A percentile compares a stretch with the other conserved stretches of the same genome.
phyloP scores from a whole-genome alignment of 2,888 invertebrate genomes.

The Heliconius charithonia region DNA sequence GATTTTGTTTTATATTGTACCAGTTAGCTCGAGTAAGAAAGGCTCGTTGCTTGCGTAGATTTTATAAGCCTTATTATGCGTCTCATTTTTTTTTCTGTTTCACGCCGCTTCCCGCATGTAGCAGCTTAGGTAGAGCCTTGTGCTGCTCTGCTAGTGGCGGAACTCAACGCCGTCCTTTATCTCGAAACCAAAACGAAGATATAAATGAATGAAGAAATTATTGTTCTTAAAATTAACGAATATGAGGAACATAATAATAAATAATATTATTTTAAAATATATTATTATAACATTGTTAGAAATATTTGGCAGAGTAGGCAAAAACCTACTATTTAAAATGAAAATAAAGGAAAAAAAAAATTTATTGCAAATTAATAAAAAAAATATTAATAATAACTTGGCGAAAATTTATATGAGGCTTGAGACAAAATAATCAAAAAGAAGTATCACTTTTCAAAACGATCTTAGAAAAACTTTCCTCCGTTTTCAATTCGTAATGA shows the following conservation, averaged over 20 bases:
- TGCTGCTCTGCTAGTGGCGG: background rate
- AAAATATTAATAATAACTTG: background rate
- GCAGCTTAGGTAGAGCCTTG: too few relatives aligned
- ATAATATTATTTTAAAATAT: too few relatives aligned
- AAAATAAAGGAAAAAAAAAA: background rate
- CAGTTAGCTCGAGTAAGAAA: background rate
- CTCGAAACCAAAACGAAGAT: background rate
- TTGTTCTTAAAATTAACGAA: too few relatives aligned
- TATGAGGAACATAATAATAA: too few relatives aligned
- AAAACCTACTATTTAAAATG: too few relatives aligned
- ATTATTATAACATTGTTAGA: too few relatives aligned
- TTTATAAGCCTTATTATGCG: too few relatives aligned
- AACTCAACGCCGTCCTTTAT: background rate
- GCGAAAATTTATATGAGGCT: background rate
- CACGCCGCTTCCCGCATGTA: too few relatives aligned
- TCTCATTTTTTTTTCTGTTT: too few relatives aligned
- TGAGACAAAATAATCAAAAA: background rate
- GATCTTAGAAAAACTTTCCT: constrained; percentile 19
- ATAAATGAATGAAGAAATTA: background rate
- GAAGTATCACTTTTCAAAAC: constrained; percentile 1
- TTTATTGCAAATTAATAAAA: background rate
- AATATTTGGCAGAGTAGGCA: too few relatives aligned
- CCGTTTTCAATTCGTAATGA: constrained; percentile 11
- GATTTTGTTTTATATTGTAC: background rate
- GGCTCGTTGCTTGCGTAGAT: background rate